These are phyloP conservation scores for Conus ventricosus DNA, from an alignment of 1,140 invertebrate genomes.

Conservation along the genomic window DNA sequence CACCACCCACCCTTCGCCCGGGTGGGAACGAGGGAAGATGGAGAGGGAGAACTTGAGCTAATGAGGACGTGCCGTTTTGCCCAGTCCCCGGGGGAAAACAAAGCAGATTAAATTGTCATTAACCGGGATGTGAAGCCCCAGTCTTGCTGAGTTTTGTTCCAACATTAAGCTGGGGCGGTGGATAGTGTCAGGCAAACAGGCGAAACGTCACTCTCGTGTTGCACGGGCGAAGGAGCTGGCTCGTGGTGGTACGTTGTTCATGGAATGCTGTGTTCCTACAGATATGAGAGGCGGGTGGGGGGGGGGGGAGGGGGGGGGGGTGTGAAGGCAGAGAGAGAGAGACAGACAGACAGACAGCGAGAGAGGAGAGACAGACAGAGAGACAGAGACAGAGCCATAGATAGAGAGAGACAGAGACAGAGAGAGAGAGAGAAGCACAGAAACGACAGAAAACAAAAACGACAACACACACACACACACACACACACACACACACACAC, in stretches of 20 bases:
- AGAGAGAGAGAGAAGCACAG: neutral
- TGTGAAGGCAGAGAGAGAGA: neutral
- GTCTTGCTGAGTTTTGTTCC: too few species aligned
- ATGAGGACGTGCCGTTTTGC: too few species aligned
- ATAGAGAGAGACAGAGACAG: neutral
- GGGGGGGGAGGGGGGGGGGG: neutral
- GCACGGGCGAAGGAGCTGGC: too few species aligned
- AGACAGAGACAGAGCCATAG: neutral
- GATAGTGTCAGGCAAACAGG: too few species aligned
- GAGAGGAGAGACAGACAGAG: neutral
- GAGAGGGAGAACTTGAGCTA: neutral
- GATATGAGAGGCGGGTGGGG: neutral
- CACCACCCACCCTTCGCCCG: too few species aligned
- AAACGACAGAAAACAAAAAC: neutral
- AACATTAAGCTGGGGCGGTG: too few species aligned
- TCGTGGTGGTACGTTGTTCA: too few species aligned
- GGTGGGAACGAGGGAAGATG: neutral
- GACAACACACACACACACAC: neutral
- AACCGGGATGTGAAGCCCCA: too few species aligned
- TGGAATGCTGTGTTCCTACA: too few species aligned
- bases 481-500: slow-evolving; percentile 10
- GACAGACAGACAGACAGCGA: neutral
- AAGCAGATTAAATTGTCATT: too few species aligned
- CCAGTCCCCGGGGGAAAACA: too few species aligned
- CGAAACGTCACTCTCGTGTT: too few species aligned